Evolutionary conservation across 2,113 vertebrate species (phyloP).

Genomic region (Peromyscus leucopus): DNA sequence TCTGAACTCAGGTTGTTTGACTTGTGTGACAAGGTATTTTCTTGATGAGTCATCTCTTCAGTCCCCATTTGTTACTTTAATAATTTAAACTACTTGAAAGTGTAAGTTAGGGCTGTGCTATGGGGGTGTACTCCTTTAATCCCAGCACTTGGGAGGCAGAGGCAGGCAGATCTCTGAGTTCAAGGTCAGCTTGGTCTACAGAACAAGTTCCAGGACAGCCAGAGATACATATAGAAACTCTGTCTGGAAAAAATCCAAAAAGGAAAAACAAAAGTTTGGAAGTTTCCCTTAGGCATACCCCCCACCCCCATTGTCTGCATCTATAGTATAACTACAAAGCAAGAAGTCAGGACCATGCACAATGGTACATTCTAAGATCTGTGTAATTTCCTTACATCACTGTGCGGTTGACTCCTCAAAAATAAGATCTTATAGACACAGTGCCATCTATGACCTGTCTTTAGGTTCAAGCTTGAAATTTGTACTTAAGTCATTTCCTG

Average conservation of each 20-base stretch:
- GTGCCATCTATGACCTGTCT: background rate
- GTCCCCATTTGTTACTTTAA: background rate
- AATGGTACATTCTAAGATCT: background rate
- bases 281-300: background rate
- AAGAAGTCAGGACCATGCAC: background rate
- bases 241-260: background rate
- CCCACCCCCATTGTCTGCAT: background rate
- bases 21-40: background rate
- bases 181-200: background rate
- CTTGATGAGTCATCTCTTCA: background rate
- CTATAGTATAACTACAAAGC: background rate
- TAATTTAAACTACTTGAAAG: background rate
- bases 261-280: too few relatives aligned
- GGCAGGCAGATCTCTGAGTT: background rate
- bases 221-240: background rate
- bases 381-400: background rate
- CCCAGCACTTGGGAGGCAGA: background rate
- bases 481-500: background rate
- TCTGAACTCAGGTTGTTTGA: background rate
- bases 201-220: background rate
- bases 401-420: background rate
- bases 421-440: background rate
- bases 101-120: background rate
- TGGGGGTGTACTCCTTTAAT: background rate
- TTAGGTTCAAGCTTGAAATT: too few relatives aligned